Base-by-base conservation (phyloP, 2,888 invertebrate genomes). In the Drosophila mimetica region DNA sequence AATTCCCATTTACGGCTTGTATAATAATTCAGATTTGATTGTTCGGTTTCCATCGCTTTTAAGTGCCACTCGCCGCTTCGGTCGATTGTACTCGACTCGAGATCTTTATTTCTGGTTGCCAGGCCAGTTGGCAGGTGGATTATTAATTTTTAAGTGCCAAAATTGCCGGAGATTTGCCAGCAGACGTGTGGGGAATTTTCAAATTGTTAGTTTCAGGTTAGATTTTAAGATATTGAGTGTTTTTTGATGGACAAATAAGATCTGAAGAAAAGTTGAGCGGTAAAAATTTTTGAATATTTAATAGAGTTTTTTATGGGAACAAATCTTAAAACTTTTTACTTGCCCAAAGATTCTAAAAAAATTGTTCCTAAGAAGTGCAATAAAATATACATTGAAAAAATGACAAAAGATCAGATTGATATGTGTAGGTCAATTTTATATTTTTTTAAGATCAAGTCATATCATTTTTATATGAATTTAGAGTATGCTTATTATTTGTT, bases 1-100 rank as follows among this genome's bases (percentile, higher is more conserved):
- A 61, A 59, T 61, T 60, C 46, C 61, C 61, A 61, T 61, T 61
- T 61, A 61, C 30, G 61, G 61, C 61, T 60, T 61, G 37, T 20
- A 61, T 47, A 61, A 61, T 61, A 61, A 44, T 25, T 25, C 25
- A 44, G 42, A 44, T 44, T 44, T 44, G 25, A 44, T 44, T 44
- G 42, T 61, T 61, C 63, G 61, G 61, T 39, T 61, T 61, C 60
- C 46, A 60, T 46, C 28, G 22, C 60, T 59, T 22, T 13, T 37
- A 47, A 61, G 61, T 61, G 61, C 46, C 61, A 42, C 22, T 42
- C 22, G 42, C 42, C 22, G 22, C 6, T 22, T 22, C n/a, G 20
- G 14, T 42, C n/a, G 30, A 53, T 53, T 53, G 53, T 53, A 41
- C 53, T 57, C 5, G 14, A 36, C 36, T 34, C n/a, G 25, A n/a